These are phyloP conservation scores for Plebejus anna DNA, from an alignment of 2,888 invertebrate genomes.

Conservation along the genomic window DNA sequence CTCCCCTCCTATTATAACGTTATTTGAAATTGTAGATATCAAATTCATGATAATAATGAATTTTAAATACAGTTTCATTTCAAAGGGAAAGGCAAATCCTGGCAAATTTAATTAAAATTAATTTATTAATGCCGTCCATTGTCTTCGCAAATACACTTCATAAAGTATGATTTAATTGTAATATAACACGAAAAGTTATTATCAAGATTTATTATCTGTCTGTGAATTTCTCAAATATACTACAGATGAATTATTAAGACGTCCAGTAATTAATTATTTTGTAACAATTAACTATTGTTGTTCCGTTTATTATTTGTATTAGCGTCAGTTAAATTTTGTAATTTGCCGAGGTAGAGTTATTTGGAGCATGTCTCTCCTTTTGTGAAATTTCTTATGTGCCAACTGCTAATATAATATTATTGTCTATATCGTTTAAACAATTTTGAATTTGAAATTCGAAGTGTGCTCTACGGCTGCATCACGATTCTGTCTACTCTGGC, in stretches of 20 bases:
- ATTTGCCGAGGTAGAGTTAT: not conserved
- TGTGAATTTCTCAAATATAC: conserved; percentile 1
- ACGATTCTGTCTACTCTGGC: no score
- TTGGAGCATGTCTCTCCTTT: not conserved
- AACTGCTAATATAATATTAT: no score
- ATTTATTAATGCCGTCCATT: conserved; percentile 26
- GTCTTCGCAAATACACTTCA: conserved; percentile 24
- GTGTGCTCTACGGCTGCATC: no score
- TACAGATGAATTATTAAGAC: conserved; percentile 7
- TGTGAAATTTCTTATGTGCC: no score
- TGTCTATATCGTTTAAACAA: no score
- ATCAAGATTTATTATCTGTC: conserved; percentile 9
- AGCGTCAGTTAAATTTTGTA: not conserved
- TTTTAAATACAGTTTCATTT: conserved; percentile 8
- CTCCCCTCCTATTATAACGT: not conserved
- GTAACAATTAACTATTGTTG: not conserved
- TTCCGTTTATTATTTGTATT: not conserved
- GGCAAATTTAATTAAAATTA: conserved; percentile 29
- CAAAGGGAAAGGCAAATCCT: conserved; percentile 25
- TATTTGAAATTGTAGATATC: not conserved
- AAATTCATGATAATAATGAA: not conserved
- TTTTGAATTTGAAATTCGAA: no score
- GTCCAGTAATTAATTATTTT: not conserved
- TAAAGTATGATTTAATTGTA: conserved; percentile 23
- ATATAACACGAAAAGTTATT: conserved; percentile 20